Base-by-base conservation (phyloP, 2,888 invertebrate genomes). In the Lasioglossum malachurum region DNA sequence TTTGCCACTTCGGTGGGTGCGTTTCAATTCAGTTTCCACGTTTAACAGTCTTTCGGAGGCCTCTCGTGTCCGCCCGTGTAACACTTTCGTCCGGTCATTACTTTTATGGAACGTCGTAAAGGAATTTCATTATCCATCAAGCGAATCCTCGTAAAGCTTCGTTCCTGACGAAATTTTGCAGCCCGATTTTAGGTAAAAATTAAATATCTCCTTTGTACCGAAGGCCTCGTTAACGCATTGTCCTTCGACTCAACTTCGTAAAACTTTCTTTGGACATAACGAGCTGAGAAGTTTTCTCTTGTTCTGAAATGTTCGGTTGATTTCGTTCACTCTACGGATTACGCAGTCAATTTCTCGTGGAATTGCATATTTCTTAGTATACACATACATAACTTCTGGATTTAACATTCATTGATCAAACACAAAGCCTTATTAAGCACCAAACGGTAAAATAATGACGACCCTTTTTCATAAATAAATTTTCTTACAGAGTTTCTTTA, bases 61-160 rank as follows among this genome's bases (percentile, higher is more conserved):
- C 44, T 77, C 77, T 49, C 41, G 53, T n/a, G 35, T 3, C 16
- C 10, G 57, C 3, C 27, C 64, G 44, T 35, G 71, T 46, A 78
- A 86, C n/a, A 84, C 71, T 78, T 84, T 16, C 46, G 44, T 44
- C 19, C 16, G 12, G 53, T 35, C 23, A 72, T 78, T 75, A 83
- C 53, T 83, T 86, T 86, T 77, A 74, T 77, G 64, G 60, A 16
- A 10, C 19, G 16, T 78, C 86, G 23, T 80, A 80, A 80, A 86
- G 53, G 64, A 75, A 77, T 71, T 64, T 75, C 53, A 35, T 73
- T 67, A 35, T 80, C 38, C 41, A 31, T n/a, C 67, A 75, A 53
- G 57, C 73, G 38, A 27, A 57, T 79, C 67, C 67, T 76, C 67
- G 69, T 74, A 35, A 79, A 79, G 53, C 14, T 14, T 46, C 23